phyloP scores from a whole-genome alignment of 2,113 vertebrate genomes.

The Ptychochromis oligacanthus region DNA sequence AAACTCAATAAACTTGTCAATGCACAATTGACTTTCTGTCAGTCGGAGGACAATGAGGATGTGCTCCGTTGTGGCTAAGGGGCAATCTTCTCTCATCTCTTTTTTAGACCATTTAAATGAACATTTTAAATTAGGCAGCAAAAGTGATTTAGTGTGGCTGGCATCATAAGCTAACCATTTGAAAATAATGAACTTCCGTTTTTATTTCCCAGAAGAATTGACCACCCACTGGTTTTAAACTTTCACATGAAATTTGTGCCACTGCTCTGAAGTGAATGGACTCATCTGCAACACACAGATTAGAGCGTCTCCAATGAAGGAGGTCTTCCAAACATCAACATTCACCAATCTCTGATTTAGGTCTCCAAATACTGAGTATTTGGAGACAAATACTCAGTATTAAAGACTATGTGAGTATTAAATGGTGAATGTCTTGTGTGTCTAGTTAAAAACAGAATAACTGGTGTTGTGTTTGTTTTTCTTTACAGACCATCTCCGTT shows the following conservation, averaged over 20 bases:
- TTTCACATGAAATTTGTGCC: neutral
- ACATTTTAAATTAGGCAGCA: neutral
- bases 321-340: neutral
- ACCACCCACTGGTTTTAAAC: constrained; percentile 9
- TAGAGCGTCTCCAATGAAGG: neutral
- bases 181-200: neutral
- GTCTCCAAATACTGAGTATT: neutral
- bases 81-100: neutral
- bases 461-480: neutral
- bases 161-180: neutral
- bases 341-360: neutral
- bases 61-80: neutral
- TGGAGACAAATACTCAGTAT: too few relatives aligned
- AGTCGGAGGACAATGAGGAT: neutral
- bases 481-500: constrained; percentile 91
- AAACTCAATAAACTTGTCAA: neutral
- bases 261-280: neutral
- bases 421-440: neutral
- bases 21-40: constrained; percentile 7
- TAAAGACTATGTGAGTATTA: neutral
- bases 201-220: constrained; percentile 26
- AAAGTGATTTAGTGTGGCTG: neutral
- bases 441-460: neutral
- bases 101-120: constrained; percentile 10
- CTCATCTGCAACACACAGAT: neutral